Evolutionary conservation across 1,140 invertebrate genomes (phyloP), one percentile per base, ranked within the genome.

Genomic region (Drosophila pruinosa): DNA sequence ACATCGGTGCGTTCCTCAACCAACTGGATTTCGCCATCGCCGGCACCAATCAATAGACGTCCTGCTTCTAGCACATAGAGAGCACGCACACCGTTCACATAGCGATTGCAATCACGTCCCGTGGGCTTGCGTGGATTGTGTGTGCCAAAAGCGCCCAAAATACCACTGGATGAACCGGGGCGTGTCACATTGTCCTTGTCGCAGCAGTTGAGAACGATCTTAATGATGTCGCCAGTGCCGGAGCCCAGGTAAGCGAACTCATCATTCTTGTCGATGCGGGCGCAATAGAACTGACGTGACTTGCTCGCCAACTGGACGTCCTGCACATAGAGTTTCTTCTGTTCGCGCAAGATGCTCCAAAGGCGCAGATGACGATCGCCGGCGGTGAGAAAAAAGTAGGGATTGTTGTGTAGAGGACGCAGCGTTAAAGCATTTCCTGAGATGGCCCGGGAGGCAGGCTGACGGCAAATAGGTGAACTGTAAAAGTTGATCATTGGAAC

Each of bases 221-320:
- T 94, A 39, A 94, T 91, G 67, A 95, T 93, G 73, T 94, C 94
- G 2, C 94, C 93, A 0, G 93, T 97, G 80, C 95, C 94, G 14
- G 97, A 98, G 8, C 97, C 97, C 81, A 97, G 96, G 85, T 95
- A 97, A 19, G 95, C 94, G 61, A 93, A 94, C 28, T 94, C 92
- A 85, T 97, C 96, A 50, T 94, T 93, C 1, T 92, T 89, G 74
- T 94, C 94, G 21, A 96, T 91, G 22, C 93, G 92, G 21, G 95
- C 92, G 47, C 94, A 95, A 8, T 94, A 93, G 10, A 96, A 94
- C 8, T 91, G 92, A 3, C 95, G 92, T 38, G 94, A 93, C 28
- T 96, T 89, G 91, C 96, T 96, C 2, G 94, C 94, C 28, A 96
- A 90, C 48, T 93, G 93, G 0, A 97, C 95, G 72, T 97, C 95